Evolutionary conservation across 1,140 invertebrate genomes (phyloP), one percentile per base, ranked within the genome.

Genomic region (Drosophila teissieri): DNA sequence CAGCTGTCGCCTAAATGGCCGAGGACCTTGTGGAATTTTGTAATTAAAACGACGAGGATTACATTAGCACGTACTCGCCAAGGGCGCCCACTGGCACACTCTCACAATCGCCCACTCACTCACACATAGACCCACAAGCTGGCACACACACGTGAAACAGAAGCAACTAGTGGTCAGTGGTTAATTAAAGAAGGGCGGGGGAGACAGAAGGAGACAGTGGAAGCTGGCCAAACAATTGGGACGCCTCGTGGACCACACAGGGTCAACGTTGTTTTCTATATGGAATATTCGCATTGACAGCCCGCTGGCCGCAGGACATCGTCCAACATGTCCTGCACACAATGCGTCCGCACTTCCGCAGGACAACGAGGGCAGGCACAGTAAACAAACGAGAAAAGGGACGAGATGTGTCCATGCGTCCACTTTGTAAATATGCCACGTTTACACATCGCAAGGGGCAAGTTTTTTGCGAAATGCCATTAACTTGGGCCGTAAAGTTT

Each of bases 11-110:
- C 39, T 10, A 61, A 61, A 61, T 64, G 56, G 61, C 56, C 45
- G 19, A 55, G 55, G 52, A 48, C 68, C 62, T 75, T 80, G 77
- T 83, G 73, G 84, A 80, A 68, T 89, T 80, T 84, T 64, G 80
- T 84, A 89, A 89, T 89, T 89, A 89, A 89, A 89, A 72, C 65
- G 77, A 80, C 80, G 51, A 55, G 84, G 80, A 77, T 89, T 89
- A 83, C 84, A 83, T 89, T 78, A 89, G 84, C 84, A 89, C 84
- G 77, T 84, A 61, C 55, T 40, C 54, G 67, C 74, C 73, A 44
- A 31, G 37, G 58, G 46, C 57, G 54, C 14, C 31, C 48, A 31
- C 14, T n/a, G n/a, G n/a, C n/a, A n/a, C n/a, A n/a, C n/a, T n/a
- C n/a, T n/a, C n/a, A n/a, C n/a, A n/a, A n/a, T n/a, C n/a, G n/a